A percentile compares a stretch with the other conserved stretches of the same genome.
These are phyloP conservation scores for Camelus bactrianus DNA, from an alignment of 2,113 vertebrate species.

Conservation along the genomic window DNA sequence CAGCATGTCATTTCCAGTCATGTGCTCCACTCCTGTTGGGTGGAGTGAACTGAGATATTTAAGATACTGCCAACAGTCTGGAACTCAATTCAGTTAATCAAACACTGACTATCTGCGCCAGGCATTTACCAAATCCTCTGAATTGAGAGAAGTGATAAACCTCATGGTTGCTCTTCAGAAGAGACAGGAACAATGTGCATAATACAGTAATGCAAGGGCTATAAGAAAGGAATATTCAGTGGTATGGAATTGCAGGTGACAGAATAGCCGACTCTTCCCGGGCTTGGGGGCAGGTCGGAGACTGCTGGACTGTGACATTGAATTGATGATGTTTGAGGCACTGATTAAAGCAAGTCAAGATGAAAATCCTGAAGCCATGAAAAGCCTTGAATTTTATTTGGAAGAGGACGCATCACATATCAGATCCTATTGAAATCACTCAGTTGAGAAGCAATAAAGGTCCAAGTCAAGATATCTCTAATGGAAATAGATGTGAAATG, in stretches of 20 bases:
- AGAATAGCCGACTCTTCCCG: background rate
- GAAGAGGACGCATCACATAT: background rate
- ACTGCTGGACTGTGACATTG: background rate
- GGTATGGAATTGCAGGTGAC: background rate
- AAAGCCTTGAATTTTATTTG: background rate
- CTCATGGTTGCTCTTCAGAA: background rate
- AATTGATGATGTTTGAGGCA: background rate
- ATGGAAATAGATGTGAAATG: background rate
- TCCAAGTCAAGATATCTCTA: background rate
- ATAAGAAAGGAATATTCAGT: background rate
- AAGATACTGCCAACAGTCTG: background rate
- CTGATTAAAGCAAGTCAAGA: background rate
- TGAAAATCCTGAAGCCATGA: background rate
- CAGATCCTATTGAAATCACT: background rate
- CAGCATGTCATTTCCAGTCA: background rate
- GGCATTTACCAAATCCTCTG: background rate
- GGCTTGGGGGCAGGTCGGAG: background rate
- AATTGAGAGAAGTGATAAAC: background rate
- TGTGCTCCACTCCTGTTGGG: background rate
- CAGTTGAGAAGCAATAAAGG: background rate
- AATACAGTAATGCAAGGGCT: background rate
- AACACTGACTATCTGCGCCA: background rate
- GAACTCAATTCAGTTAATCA: slow-evolving; percentile 38
- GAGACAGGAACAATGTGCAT: background rate
- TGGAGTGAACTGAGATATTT: background rate